A percentile compares a stretch with the other conserved stretches of the same genome.
These are phyloP conservation scores for Rhamnusium bicolor DNA, from an alignment of 2,888 invertebrate species.

Conservation along the genomic window DNA sequence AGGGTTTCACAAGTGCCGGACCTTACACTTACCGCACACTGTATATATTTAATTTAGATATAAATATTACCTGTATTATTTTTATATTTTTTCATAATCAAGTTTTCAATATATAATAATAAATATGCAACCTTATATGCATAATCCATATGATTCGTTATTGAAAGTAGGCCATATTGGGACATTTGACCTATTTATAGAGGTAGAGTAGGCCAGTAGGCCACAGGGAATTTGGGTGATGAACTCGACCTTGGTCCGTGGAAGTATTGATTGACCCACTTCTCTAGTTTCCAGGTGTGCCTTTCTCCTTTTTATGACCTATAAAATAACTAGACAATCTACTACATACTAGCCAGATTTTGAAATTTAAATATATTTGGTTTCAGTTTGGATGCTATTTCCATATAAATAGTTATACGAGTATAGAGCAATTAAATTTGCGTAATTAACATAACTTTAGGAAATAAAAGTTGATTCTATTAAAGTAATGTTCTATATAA, in stretches of 20 bases:
- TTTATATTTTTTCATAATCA: too few species aligned
- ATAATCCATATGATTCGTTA: neutral
- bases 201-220: constrained; percentile 26
- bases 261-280: constrained; percentile 39
- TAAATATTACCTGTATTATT: too few species aligned
- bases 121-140: neutral
- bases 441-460: too few species aligned
- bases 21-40: too few species aligned
- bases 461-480: too few species aligned
- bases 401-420: too few species aligned
- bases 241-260: constrained; percentile 42
- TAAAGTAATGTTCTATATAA: too few species aligned
- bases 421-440: too few species aligned
- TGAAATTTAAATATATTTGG: neutral
- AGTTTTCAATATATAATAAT: too few species aligned
- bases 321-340: neutral
- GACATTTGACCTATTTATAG: constrained; percentile 29
- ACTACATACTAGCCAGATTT: neutral
- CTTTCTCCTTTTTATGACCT: constrained; percentile 20
- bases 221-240: constrained; percentile 21
- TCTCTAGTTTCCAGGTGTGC: constrained; percentile 21
- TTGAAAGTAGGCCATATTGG: constrained; percentile 26
- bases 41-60: too few species aligned
- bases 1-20: too few species aligned
- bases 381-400: neutral